These are phyloP conservation scores for Marasmarcha lunaedactyla DNA, from an alignment of 2,888 invertebrate species.

Conservation along the genomic window DNA sequence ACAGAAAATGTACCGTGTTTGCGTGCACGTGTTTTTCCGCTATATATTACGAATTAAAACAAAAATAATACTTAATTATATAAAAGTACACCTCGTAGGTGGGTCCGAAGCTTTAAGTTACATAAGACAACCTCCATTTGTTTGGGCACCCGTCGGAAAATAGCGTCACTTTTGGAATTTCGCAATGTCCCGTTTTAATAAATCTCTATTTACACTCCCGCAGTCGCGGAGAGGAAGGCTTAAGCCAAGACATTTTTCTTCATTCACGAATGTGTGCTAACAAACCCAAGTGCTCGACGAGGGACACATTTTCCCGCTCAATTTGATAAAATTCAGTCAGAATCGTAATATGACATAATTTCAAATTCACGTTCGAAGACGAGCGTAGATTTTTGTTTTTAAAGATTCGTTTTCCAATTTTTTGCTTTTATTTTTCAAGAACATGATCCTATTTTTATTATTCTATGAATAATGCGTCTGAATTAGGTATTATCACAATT, in stretches of 20 bases:
- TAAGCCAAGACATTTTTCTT: constrained; percentile 67
- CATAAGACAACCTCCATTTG: neutral
- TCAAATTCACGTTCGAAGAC: constrained; percentile 9
- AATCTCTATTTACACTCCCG: constrained; percentile 65
- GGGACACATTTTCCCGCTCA: constrained; percentile 34
- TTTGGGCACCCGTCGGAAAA: constrained; percentile 27
- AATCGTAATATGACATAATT: constrained; percentile 26
- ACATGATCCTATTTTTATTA: too few relatives aligned
- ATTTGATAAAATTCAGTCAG: constrained; percentile 40
- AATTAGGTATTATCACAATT: too few relatives aligned
- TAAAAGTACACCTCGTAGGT: too few relatives aligned
- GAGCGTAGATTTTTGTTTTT: constrained; percentile 10
- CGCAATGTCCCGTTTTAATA: constrained; percentile 59
- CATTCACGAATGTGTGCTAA: constrained; percentile 61
- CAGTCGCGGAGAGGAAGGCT: constrained; percentile 57
- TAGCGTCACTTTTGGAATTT: constrained; percentile 42
- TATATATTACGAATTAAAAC: too few relatives aligned
- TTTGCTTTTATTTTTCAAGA: too few relatives aligned
- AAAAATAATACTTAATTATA: too few relatives aligned
- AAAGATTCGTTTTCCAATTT: too few relatives aligned
- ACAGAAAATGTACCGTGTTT: too few relatives aligned
- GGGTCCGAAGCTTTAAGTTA: neutral
- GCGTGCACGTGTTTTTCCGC: too few relatives aligned
- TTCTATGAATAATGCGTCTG: too few relatives aligned
- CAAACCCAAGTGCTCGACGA: constrained; percentile 40